Base-by-base conservation (phyloP, 2,113 vertebrate genomes). In the Piaya cayana region DNA sequence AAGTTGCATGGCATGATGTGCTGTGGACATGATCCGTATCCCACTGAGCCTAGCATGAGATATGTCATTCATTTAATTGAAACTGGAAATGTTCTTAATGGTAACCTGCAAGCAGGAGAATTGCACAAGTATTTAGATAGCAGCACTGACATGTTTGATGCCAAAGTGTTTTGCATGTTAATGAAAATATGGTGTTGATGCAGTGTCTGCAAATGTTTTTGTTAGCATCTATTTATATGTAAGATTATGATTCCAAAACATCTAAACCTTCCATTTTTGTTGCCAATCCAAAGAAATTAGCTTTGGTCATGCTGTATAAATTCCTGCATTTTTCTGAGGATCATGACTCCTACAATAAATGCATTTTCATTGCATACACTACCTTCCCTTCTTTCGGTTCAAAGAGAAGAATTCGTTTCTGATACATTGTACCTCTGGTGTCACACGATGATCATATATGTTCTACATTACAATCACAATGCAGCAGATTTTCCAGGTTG, bases 391-490 rank as follows among this genome's bases (percentile, higher is more conserved):
- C 47, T 71, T 52, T 53, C 70, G 0, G 1, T 64, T 82, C 34
- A 60, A 47, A 71, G 15, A 26, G 60, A 10, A 80, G 2, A 72
- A 47, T 62, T 5, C 5, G 39, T 77, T 84, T 77, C 30, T 87
- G 32, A 17, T 14, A 25, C 5, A 56, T 5, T 6, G 83, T 79
- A 23, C 5, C 23, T 52, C 30, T 83, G 23, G 8, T 77, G 37
- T 60, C 32, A 37, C 11, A 42, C 29, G 5, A 25, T 11, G 23
- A 12, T 26, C 15, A 5, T 47, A 6, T 36, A 18, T 5, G 3
- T 19, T 6, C 26, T 50, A 13, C 0, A 0, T 71, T 58, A 53
- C 7, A 74, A 34, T 82, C 30, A 39, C 12, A 80, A 37, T 29
- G 34, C 11, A 60, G 7, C 27, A 45, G 16, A 39, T 39, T 39